Evolutionary conservation across 2,888 invertebrate species (phyloP), one percentile per base, ranked within the genome.

Genomic region (Eristalis intricaria): DNA sequence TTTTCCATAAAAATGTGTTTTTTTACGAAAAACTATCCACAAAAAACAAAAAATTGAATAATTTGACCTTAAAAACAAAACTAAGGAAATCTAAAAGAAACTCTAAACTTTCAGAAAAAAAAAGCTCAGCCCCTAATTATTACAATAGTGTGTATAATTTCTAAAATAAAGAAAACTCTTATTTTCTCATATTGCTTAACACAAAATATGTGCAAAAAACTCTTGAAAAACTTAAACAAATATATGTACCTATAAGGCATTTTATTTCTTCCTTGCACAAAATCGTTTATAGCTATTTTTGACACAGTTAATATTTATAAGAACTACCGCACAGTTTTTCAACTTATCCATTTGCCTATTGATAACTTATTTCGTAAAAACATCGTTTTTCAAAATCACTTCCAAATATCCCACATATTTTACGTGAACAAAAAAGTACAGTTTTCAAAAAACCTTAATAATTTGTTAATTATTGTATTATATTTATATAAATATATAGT

Each of bases 381-480:
- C 23, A 64, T 65, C 35, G 58, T 64, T 65, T 71, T 43, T 65
- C 40, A 50, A 70, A 32, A 70, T 56, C 40, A 66, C 65, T 66
- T 80, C 10, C 73, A 74, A 85, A 38, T 11, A 13, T 38, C 85
- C 76, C 81, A 77, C 43, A 73, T 40, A 74, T 32, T 43, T 43
- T 60, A 43, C n/a, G n/a, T 43, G 56, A 32, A 50, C 1, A 50
- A 43, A 66, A 66, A 58, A 58, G n/a, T 13, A 50, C 32, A 56
- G 13, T 68, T 50, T 76, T 64, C 32, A 43, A 60, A 63, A 43
- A 81, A 35, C 7, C 40, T 19, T 7, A 50, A 26, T 60, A 50
- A 69, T 81, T 80, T 80, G 75, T 80, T 76, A 40, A 73, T 85
- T 73, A 80, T 80, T 85, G 84, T 85, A 85, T 73, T 65, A 81